Evolutionary conservation across 2,113 vertebrate species (phyloP), one percentile per base, ranked within the genome.

Genomic region (Accipiter cooperii): DNA sequence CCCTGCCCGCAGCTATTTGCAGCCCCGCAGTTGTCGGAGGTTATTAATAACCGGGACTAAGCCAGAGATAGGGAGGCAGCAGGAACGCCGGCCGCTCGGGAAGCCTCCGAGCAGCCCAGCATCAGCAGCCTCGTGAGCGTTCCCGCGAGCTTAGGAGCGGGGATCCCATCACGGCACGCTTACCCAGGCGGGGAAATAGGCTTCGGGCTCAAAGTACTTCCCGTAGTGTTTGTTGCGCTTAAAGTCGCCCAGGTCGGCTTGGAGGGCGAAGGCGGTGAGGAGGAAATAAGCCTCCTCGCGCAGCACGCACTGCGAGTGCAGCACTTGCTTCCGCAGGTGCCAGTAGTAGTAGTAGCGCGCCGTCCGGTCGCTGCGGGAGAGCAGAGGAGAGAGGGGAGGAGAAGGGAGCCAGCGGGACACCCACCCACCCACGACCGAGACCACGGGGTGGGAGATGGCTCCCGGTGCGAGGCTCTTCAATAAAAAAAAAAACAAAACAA

Each of bases 281-380:
- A 99, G 98, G 98, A 99, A 99, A 91, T 99, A 99, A 21, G 99
- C 99, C 91, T 99, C 99, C 54, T 99, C 99, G 29, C 99, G 95
- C 80, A 99, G 98, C 79, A 99, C 98, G 19, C 99, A 99, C 98
- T 99, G 99, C 3, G 99, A 99, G 49, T 99, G 99, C 90, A 99
- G 98, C 87, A 99, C 98, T 98, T 99, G 99, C 91, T 99, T 99
- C 98, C 99, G 98, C 95, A 99, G 98, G 98, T 99, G 99, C 99
- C 99, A 99, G 98, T 99, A 99, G 97, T 99, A 99, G 95, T 99
- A 99, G 97, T 99, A 99, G 58, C 99, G 98, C 13, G 99, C 99
- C 1, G 98, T 98, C 28, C 99, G 98, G 98, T 99, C 99, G 6
- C 99, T 99, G 97, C 5, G 34, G 68, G 93, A 91, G 69, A 66